These are phyloP conservation scores for Anneissia japonica DNA, from an alignment of 35 echinoderm and acorn worm species.

Conservation along the genomic window DNA sequence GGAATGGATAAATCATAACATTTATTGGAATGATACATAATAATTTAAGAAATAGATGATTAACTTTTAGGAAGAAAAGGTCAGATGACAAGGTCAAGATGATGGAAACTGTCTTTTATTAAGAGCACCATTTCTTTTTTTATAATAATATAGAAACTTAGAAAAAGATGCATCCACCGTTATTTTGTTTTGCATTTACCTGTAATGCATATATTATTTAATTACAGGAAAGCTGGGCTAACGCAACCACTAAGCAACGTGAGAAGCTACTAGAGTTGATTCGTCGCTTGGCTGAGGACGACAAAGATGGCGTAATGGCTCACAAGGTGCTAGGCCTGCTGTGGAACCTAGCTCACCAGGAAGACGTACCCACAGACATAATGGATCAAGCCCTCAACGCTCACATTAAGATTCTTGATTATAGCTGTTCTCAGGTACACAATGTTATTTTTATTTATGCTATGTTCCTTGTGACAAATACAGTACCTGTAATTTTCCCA, in stretches of 20 bases:
- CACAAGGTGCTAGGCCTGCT: constrained; percentile 92
- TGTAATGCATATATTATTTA: neutral
- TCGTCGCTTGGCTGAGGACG: constrained; percentile 86
- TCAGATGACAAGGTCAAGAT: too few species aligned
- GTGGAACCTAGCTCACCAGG: constrained; percentile 93
- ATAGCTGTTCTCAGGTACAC: constrained; percentile 95
- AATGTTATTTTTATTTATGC: too few species aligned
- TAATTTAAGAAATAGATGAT: too few species aligned
- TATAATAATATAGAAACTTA: too few species aligned
- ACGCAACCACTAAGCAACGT: constrained; percentile 86
- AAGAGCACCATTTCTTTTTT: too few species aligned
- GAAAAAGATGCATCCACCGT: too few species aligned
- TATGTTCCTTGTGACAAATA: too few species aligned
- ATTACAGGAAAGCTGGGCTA: constrained; percentile 73
- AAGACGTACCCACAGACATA: constrained; percentile 95
- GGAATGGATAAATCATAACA: too few species aligned
- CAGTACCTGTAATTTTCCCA: too few species aligned
- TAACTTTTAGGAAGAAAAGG: too few species aligned
- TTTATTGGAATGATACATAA: too few species aligned
- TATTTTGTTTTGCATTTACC: neutral
- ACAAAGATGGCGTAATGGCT: constrained; percentile 99
- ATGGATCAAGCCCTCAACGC: constrained; percentile 98
- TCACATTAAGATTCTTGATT: constrained; percentile 96
- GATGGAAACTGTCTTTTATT: too few species aligned
- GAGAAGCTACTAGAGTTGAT: constrained; percentile 95